Base-by-base conservation (phyloP, 1,140 invertebrate genomes). In the Teleogryllus occipitalis region DNA sequence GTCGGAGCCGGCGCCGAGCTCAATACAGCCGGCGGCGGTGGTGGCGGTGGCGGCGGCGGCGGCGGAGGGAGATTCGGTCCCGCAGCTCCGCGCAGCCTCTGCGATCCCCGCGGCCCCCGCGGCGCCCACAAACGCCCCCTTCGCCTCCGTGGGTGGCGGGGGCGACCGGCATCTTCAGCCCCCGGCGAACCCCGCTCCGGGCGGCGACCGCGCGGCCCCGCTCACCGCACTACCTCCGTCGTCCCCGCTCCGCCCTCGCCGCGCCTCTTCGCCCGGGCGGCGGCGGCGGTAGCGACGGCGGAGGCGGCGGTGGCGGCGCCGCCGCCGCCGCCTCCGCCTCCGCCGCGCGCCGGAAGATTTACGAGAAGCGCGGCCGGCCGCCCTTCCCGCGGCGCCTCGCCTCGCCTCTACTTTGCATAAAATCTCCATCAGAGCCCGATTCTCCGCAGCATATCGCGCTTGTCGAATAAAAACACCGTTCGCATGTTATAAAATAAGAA, bases 361-460 rank as follows among this genome's bases (percentile, higher is more conserved):
- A 3, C 54, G 54, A 65, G 54, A 65, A 18, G 54, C 54, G 27
- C 27, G 27, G 27, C 27, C 27, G 27, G 5, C 27, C 27, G 54
- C 54, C 54, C 54, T 65, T 18, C 7, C 18, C 54, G 54, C 54
- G 54, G 54, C 54, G 54, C 54, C 18, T 65, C 54, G 54, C 54
- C 54, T 65, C 54, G 10, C 54, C 54, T 65, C 10, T 65, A 65
- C 54, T 65, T 65, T 65, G 54, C 54, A 65, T 65, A 65, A 65
- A 65, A 65, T 65, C 54, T 65, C 54, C 54, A 65, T 65, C 54
- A 65, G 54, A 65, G 54, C 54, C 54, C 54, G 54, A 65, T 65
- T 65, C 54, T 65, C 54, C 54, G 54, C 54, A 7, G 54, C 54
- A 65, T 65, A 65, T 65, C 54, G 2, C 54, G 54, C 54, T 7